A percentile compares a stretch with the other conserved stretches of the same genome.
Conservation (phyloP, 2,888 invertebrate genomes). For the Nomada ferruginata region DNA sequence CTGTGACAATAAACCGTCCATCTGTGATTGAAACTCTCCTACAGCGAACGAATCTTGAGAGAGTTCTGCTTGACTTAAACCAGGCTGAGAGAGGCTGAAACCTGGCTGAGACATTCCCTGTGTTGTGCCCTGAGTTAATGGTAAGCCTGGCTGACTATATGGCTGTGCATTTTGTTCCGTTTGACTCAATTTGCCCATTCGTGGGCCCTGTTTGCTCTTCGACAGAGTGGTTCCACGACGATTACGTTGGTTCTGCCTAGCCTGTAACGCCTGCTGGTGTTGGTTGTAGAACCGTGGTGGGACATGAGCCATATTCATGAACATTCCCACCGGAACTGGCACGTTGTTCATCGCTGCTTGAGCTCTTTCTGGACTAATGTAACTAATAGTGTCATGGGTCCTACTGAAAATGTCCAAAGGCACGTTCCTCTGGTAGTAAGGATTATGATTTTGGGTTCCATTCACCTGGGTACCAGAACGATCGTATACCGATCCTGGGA, state of each 20-base stretch:
- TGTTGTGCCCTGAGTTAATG: constrained; percentile 84
- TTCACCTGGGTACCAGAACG: constrained; percentile 86
- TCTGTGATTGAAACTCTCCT: constrained; percentile 95
- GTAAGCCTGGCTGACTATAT: constrained; percentile 85
- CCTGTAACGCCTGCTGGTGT: constrained; percentile 89
- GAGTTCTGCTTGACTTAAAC: constrained; percentile 90
- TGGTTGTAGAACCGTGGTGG: constrained; percentile 91
- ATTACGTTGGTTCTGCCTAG: constrained; percentile 84
- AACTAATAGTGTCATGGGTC: constrained; percentile 95
- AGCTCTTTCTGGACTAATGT: constrained; percentile 94
- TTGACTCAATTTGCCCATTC: constrained; percentile 85
- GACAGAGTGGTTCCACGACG: constrained; percentile 71
- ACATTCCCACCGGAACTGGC: constrained; percentile 97
- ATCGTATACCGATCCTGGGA: constrained; percentile 97
- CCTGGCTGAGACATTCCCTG: constrained; percentile 91
- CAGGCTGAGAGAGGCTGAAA: constrained; percentile 88
- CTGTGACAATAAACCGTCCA: constrained; percentile 97
- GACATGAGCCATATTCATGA: constrained; percentile 94
- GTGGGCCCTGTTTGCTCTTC: constrained; percentile 76
- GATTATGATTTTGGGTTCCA: constrained; percentile 81
- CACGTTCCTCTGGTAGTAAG: constrained; percentile 83
- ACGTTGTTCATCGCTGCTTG: constrained; percentile 91
- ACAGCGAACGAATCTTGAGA: constrained; percentile 93
- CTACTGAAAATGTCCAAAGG: constrained; percentile 88
- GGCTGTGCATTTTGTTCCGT: constrained; percentile 91